Percentiles rank a stretch among this genome's conserved stretches.
Conservation (phyloP, 2,113 vertebrate genomes). For the Loxodonta africana region DNA sequence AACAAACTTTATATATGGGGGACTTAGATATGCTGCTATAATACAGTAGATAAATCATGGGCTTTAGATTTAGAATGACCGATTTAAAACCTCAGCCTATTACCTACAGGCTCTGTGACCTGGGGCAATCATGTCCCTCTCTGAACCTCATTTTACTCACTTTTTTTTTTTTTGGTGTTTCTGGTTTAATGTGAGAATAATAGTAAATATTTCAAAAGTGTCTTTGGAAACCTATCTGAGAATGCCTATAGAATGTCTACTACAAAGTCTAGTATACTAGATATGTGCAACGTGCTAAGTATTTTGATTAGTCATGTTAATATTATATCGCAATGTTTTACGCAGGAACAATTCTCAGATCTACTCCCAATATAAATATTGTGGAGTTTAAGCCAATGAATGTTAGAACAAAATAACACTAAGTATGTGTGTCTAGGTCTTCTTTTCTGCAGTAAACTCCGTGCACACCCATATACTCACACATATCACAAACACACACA, state of each 20-base stretch:
- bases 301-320: background rate
- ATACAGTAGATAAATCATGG: background rate
- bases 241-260: background rate
- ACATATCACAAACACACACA: background rate
- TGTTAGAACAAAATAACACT: background rate
- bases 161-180: no score
- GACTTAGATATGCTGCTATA: background rate
- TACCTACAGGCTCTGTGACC: background rate
- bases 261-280: background rate
- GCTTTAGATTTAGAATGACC: background rate
- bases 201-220: background rate
- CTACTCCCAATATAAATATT: background rate
- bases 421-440: background rate
- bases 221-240: background rate
- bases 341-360: background rate
- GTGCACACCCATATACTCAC: accelerated
- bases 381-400: background rate
- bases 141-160: background rate
- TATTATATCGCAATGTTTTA: background rate
- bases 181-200: background rate
- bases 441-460: background rate
- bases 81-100: background rate
- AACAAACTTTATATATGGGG: background rate
- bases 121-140: background rate
- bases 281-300: no score